Base-by-base conservation (phyloP, 1,140 invertebrate species). In the Drosophila oshimai region DNA sequence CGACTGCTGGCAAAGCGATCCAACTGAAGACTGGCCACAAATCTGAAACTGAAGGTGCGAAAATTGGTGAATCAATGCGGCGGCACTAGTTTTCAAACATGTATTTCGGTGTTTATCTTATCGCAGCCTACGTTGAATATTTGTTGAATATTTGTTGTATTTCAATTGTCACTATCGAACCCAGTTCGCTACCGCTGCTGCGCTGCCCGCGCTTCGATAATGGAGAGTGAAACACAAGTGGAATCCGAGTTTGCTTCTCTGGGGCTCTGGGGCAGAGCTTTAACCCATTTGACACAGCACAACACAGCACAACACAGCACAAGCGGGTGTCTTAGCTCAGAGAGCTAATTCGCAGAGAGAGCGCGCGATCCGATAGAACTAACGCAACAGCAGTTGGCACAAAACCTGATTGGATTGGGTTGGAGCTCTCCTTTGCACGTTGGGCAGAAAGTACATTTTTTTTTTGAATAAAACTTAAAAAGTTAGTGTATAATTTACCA, bases 101-200 rank as follows among this genome's bases (percentile, higher is more conserved):
- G 13, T 18, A 26, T 41, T 18, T 53, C 17, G 24, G 46, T 24
- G 50, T 68, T 70, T 70, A 71, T 71, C 68, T 71, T 71, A 71
- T 71, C 68, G 37, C 4, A 5, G n/a, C 24, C n/a, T n/a, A 4
- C 28, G 28, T 55, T 24, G 31, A 42, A 41, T 61, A 60, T 34
- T 60, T 13, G 15, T 9, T 20, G 13, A 28, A 12, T 36, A 36
- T 36, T 31, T 39, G n/a, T 29, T 17, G 10, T 39, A 39, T 60
- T 60, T 62, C 20, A 42, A n/a, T 67, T 42, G 29, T 51, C 37
- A 51, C 46, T 53, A 68, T 67, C 37, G 46, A 51, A 67, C 62
- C 28, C 17, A 36, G 33, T 47, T 47, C 61, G 20, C 41, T 36
- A 17, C 7, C 17, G n/a, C 10, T 6, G 2, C 41, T 6, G 57